Evolutionary conservation across 2,797 vertebrate species (phyloP).

Genomic region (Varecia variegata): DNA sequence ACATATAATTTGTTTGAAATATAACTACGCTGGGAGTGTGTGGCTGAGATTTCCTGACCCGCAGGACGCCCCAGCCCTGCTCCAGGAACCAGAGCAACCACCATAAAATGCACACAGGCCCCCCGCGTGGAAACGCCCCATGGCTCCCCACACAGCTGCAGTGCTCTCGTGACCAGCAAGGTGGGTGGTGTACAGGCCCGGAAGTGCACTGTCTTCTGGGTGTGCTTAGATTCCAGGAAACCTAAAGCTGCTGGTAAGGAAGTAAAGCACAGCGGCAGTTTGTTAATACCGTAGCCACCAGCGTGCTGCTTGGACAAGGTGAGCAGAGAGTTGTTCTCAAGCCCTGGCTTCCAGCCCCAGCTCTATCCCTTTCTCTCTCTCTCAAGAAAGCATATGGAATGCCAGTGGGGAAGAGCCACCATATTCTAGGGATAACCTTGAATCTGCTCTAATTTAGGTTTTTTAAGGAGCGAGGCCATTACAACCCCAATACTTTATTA

Average conservation of each 20-base stretch:
- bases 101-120: not conserved
- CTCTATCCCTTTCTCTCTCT: conserved; percentile 22
- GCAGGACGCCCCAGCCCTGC: not conserved
- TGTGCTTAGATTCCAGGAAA: not conserved
- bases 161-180: not conserved
- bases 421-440: conserved; percentile 64
- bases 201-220: not conserved
- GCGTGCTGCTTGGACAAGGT: conserved; percentile 19
- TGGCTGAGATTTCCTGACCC: not conserved
- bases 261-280: not conserved
- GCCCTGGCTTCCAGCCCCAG: conserved; percentile 49
- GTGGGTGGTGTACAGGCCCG: accelerated
- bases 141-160: not conserved
- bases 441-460: conserved; percentile 34
- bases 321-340: not conserved
- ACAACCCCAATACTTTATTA: conserved; percentile 46
- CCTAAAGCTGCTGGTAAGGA: not conserved
- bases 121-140: not conserved
- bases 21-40: not conserved
- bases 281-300: not conserved
- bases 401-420: conserved; percentile 57
- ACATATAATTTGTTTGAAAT: not conserved
- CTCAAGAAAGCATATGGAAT: conserved; percentile 69
- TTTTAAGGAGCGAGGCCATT: conserved; percentile 16
- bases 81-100: not conserved